Evolutionary conservation across 2,113 vertebrate species (phyloP), one percentile per base, ranked within the genome.

Genomic region (Struthidea cinerea): DNA sequence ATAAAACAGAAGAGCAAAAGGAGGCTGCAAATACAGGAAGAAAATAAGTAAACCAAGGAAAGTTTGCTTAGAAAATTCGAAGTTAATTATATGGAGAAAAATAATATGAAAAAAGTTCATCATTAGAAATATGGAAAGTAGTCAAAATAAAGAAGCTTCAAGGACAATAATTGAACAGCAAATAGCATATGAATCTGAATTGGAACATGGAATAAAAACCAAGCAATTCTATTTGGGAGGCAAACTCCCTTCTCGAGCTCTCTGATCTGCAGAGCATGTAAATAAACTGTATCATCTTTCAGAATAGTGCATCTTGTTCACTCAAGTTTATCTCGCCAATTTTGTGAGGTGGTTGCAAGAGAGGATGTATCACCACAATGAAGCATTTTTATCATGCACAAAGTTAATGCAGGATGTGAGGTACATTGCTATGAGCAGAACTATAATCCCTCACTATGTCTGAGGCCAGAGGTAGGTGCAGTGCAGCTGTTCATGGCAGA

Each of bases 261-360:
- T 71, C 61, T 89, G 57, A 84, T 75, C 80, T 84, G 73, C 69
- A 94, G 59, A 78, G 60, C 73, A 56, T 42, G 46, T 87, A 75
- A 88, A 90, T 63, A 81, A 78, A 84, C 74, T 35, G 22, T 47
- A 37, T 71, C 60, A 20, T 68, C 74, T 92, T 95, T 73, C 57
- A 93, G 87, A 69, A 65, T 15, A 61, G 53, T 16, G 44, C 84
- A 33, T 82, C 78, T 93, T 93, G 53, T 71, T 84, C 44, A 79
- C 77, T 79, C 42, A 65, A 73, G 70, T 85, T 86, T 76, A 73
- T 73, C 57, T 84, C 1, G 0, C 41, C 32, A 60, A 14, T 82
- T 93, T 53, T 93, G 61, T 96, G 78, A 96, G 65, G 57, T 82
- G 41, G 37, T 79, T 93, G 69, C 74, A 79, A 49, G 84, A 78